These are phyloP conservation scores for Scleropages formosus DNA, from an alignment of 2,797 vertebrate genomes.

Conservation along the genomic window DNA sequence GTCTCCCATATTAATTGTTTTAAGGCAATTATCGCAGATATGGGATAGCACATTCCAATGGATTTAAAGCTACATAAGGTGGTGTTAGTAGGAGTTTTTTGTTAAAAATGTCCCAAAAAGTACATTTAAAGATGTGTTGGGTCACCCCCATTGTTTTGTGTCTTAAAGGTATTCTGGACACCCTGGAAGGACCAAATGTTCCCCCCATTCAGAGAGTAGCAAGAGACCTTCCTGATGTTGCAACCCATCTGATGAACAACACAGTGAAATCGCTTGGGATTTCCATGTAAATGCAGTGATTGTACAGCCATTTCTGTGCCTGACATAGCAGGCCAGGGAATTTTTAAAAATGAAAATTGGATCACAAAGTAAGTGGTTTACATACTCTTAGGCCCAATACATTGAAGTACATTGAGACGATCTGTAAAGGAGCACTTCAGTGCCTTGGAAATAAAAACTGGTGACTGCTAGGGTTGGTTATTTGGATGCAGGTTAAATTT, in stretches of 20 bases:
- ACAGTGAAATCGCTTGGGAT: constrained; percentile 60
- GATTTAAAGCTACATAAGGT: neutral
- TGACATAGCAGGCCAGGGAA: no score
- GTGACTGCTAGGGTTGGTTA: constrained; percentile 18
- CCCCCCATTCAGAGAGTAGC: constrained; percentile 87
- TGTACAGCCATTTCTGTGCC: constrained; percentile 29
- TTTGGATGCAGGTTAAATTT: constrained; percentile 14
- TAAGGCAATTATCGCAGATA: constrained; percentile 13
- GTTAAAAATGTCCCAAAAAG: neutral
- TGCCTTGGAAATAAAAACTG: constrained; percentile 7
- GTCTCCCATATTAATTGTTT: constrained; percentile 23
- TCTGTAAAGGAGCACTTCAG: constrained; percentile 1
- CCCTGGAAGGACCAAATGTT: constrained; percentile 81
- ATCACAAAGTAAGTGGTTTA: neutral
- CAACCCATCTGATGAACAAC: constrained; percentile 65
- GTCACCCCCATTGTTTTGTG: constrained; percentile 3
- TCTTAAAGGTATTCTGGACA: constrained; percentile 83
- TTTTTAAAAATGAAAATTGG: neutral
- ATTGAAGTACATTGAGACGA: constrained; percentile 6
- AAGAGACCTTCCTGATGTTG: constrained; percentile 77
- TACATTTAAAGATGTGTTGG: neutral
- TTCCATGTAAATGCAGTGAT: constrained; percentile 46
- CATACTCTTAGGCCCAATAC: constrained; percentile 7
- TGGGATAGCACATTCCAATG: neutral
- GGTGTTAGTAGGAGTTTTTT: neutral